Evolutionary conservation across 2,797 vertebrate species (phyloP).

Genomic region (Hippopotamyrus pictus): DNA sequence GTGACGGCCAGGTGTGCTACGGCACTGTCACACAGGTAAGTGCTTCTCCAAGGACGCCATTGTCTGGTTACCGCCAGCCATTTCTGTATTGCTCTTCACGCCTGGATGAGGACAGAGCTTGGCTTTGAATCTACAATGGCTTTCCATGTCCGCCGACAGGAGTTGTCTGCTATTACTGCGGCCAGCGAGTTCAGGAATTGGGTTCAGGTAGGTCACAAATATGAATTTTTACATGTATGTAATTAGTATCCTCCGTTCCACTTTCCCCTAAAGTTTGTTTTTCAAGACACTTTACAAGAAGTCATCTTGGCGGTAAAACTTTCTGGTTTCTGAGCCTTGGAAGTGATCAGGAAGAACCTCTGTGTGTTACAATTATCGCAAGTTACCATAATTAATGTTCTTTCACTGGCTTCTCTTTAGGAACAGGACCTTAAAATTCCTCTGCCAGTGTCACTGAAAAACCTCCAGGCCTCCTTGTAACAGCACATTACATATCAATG

Average conservation of each 20-base stretch:
- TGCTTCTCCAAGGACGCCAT: too few relatives aligned
- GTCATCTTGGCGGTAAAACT: background rate
- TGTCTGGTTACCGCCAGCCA: background rate
- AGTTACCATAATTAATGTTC: background rate
- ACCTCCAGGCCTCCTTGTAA: background rate
- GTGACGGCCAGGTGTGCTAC: conserved; percentile 74
- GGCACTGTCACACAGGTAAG: conserved; percentile 72
- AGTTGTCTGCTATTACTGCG: conserved; percentile 64
- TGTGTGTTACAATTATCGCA: background rate
- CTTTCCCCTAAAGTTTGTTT: background rate
- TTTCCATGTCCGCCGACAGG: conserved; percentile 55
- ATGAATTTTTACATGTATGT: background rate
- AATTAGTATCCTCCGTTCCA: background rate
- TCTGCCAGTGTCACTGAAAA: background rate
- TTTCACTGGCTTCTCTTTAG: background rate
- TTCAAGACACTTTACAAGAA: background rate
- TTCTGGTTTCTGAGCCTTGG: background rate
- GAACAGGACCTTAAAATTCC: background rate
- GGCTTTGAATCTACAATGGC: background rate
- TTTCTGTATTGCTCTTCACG: background rate
- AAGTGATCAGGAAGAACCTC: background rate
- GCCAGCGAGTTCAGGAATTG: conserved; percentile 70
- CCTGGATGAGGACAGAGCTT: background rate
- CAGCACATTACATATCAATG: background rate
- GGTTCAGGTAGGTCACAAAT: conserved; percentile 69